phyloP scores from a whole-genome alignment of 2,888 invertebrate species.

The Synanthedon andrenaeformis region DNA sequence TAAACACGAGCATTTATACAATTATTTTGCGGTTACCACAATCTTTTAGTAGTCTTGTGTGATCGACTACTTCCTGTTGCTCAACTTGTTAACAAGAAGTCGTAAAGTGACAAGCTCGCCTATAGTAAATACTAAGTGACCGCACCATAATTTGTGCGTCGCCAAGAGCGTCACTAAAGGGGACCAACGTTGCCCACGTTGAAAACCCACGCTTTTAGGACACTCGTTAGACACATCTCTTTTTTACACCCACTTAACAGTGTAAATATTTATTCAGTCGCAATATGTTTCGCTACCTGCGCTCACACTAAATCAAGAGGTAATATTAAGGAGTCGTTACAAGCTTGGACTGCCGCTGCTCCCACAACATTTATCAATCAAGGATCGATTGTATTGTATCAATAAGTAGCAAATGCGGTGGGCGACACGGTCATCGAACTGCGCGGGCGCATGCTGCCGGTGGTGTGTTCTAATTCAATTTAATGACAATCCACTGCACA shows the following conservation, averaged over 20 bases:
- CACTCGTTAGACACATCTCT: background rate
- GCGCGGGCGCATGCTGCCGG: conserved; percentile 59
- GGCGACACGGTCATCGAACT: conserved; percentile 68
- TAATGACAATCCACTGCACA: conserved; percentile 57
- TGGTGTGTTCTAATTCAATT: conserved; percentile 64
- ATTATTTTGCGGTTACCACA: conserved; percentile 5
- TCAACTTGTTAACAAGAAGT: conserved; percentile 3
- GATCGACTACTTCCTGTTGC: conserved; percentile 11
- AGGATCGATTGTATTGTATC: conserved; percentile 63
- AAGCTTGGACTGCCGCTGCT: conserved; percentile 32
- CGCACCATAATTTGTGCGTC: conserved; percentile 9
- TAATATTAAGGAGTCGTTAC: background rate
- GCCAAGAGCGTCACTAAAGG: conserved; percentile 13
- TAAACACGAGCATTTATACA: conserved; percentile 9
- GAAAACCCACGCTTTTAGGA: conserved; percentile 10
- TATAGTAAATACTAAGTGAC: conserved; percentile 4
- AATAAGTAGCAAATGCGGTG: conserved; percentile 56
- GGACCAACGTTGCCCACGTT: conserved; percentile 11
- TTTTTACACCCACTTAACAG: background rate
- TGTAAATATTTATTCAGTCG: background rate
- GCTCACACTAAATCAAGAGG: background rate
- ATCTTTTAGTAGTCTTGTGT: conserved; percentile 1
- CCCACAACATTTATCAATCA: conserved; percentile 59
- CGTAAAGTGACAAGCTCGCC: conserved; percentile 4
- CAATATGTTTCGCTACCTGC: background rate